A percentile compares a stretch with the other conserved stretches of the same genome.
Evolutionary conservation across 2,797 vertebrate species (phyloP).

Genomic region (Hydrocynus forskahlii): DNA sequence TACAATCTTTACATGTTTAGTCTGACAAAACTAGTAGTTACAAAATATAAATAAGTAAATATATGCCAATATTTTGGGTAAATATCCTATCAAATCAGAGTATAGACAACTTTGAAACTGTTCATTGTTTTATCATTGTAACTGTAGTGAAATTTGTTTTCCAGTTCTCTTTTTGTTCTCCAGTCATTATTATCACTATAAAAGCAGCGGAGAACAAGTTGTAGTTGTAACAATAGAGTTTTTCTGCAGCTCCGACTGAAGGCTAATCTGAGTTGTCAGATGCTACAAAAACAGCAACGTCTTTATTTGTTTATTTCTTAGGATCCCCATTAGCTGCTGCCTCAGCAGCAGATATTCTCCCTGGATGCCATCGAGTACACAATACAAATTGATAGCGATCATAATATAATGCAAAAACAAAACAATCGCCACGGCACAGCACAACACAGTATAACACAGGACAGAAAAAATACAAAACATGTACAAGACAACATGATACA

Average conservation of each 20-base stretch:
- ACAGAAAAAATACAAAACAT: no score
- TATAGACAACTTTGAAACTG: not conserved
- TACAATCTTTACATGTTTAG: not conserved
- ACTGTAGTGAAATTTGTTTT: no score
- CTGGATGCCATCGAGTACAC: no score
- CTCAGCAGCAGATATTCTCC: not conserved
- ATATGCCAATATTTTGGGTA: not conserved
- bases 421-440: no score
- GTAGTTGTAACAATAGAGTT: not conserved
- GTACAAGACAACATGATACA: no score
- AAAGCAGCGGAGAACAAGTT: not conserved
- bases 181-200: no score
- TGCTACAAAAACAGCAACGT: not conserved
- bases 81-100: not conserved
- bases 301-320: not conserved
- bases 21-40: not conserved
- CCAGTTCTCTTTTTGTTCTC: no score
- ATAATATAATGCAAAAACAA: no score
- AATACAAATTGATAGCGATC: no score
- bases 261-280: not conserved
- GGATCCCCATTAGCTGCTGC: no score
- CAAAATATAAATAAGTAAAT: no score
- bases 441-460: no score
- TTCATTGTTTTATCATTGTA: not conserved
- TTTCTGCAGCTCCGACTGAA: slow-evolving; percentile 7